Percentiles rank a stretch among this genome's conserved stretches.
These are phyloP conservation scores for Drosophila virilis DNA, from an alignment of 1,140 invertebrate species.

Conservation along the genomic window DNA sequence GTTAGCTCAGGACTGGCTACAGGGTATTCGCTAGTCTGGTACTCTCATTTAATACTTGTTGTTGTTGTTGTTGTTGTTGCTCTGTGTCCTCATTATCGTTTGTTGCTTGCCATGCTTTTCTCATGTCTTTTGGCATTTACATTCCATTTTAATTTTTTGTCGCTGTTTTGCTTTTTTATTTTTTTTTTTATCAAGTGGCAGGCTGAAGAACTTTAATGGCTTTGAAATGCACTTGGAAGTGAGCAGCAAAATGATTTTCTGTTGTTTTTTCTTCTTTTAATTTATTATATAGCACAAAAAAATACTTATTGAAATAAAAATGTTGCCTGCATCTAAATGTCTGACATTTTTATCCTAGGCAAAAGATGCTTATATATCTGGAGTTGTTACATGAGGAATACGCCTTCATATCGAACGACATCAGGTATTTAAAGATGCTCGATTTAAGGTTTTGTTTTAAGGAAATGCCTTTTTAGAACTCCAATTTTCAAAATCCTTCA, in stretches of 20 bases:
- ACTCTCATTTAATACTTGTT: background rate
- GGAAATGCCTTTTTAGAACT: background rate
- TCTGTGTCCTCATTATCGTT: slow-evolving; percentile 78
- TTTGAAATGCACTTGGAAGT: slow-evolving; percentile 70
- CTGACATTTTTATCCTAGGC: slow-evolving; percentile 1
- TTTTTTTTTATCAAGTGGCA: slow-evolving; percentile 60
- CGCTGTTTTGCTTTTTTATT: slow-evolving; percentile 23
- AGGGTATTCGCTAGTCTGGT: slow-evolving; percentile 23
- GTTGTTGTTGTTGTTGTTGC: slow-evolving; percentile 52
- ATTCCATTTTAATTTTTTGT: slow-evolving; percentile 49
- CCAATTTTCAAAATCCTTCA: background rate
- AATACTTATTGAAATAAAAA: background rate
- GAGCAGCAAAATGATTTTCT: slow-evolving; percentile 48
- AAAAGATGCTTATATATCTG: background rate
- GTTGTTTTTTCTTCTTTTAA: slow-evolving; percentile 33
- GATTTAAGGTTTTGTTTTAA: no score
- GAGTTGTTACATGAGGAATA: background rate
- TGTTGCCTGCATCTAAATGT: slow-evolving; percentile 4
- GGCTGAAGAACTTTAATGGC: slow-evolving; percentile 70
- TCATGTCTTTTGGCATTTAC: slow-evolving; percentile 75
- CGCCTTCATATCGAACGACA: background rate
- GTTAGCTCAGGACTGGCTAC: no score
- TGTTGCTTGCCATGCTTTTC: slow-evolving; percentile 61
- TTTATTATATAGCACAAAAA: slow-evolving; percentile 31
- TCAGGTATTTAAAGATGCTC: background rate